Evolutionary conservation across 2,888 invertebrate species (phyloP), one percentile per base, ranked within the genome.

Genomic region (Cosmopolites sordidus): DNA sequence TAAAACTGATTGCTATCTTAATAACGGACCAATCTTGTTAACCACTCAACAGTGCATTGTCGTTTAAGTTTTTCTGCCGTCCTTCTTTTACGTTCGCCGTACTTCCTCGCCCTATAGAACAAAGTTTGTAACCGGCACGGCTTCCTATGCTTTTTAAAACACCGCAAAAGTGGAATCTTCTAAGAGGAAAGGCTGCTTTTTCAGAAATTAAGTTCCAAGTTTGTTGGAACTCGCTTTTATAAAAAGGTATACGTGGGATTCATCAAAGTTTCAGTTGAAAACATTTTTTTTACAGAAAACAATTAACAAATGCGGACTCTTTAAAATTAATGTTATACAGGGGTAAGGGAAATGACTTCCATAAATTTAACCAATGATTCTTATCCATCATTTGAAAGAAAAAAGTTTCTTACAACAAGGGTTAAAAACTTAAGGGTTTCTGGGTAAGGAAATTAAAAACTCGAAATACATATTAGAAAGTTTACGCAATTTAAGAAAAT

Each of bases 1-100:
- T 74, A 74, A 74, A 74, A 72, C 69, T 71, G 73, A 73, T 73
- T 73, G 73, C 73, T 71, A 73, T 73, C 73, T 73, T 73, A 73
- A 73, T 73, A 71, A 73, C 72, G 65, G 73, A 71, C 71, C 73
- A 73, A 73, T 73, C 73, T 72, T 73, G 73, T 73, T 72, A 73
- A 73, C 72, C 70, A 70, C 73, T 69, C 69, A 66, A 67, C 69
- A 66, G 68, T 67, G 68, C 69, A 69, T 69, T 66, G 69, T 70
- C 67, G 62, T 69, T 70, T 66, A 64, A 65, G 61, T 66, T 66
- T 66, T 68, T 68, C 64, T 33, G 44, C 43, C 49, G 47, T 55
- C 54, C 50, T 59, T 58, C 54, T 49, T 51, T 50, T 51, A 52
- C 51, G 58, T 55, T 56, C 50, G 43, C 37, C 46, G 45, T 56